These are phyloP conservation scores for Hemistola chrysoprasaria DNA, from an alignment of 2,888 invertebrate species.

Conservation along the genomic window DNA sequence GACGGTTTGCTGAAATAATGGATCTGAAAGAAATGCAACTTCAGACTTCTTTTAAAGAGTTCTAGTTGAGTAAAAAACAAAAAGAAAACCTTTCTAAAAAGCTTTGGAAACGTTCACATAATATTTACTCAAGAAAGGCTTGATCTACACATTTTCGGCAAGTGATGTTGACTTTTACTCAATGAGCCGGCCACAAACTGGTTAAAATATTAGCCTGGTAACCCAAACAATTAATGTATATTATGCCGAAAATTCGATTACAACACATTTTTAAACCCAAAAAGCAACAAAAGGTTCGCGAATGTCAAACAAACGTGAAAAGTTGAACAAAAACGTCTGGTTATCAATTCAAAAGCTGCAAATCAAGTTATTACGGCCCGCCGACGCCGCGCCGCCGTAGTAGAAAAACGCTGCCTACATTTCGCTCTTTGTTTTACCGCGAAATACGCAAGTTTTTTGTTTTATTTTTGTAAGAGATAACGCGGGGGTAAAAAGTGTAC, in stretches of 20 bases:
- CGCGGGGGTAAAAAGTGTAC: constrained; percentile 11
- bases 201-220: background rate
- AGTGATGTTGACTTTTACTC: too few species aligned
- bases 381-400: constrained; percentile 8
- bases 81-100: too few species aligned
- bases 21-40: background rate
- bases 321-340: constrained; percentile 21
- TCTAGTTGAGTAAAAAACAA: too few species aligned
- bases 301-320: constrained; percentile 24
- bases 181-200: too few species aligned
- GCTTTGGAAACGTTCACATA: too few species aligned
- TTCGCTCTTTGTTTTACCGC: constrained; percentile 20
- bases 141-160: too few species aligned
- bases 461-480: constrained; percentile 18
- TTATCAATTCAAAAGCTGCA: constrained; percentile 27
- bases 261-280: constrained; percentile 1
- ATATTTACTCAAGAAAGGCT: too few species aligned
- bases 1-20: background rate
- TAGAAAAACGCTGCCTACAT: constrained; percentile 14
- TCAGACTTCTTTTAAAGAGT: background rate
- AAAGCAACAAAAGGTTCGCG: constrained; percentile 20
- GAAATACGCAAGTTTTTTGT: constrained; percentile 12
- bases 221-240: constrained; percentile 15
- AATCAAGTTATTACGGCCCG: constrained; percentile 26
- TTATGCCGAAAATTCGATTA: constrained; percentile 7